Evolutionary conservation across 2,888 invertebrate genomes (phyloP).

Genomic region (Eupsilia transversa): DNA sequence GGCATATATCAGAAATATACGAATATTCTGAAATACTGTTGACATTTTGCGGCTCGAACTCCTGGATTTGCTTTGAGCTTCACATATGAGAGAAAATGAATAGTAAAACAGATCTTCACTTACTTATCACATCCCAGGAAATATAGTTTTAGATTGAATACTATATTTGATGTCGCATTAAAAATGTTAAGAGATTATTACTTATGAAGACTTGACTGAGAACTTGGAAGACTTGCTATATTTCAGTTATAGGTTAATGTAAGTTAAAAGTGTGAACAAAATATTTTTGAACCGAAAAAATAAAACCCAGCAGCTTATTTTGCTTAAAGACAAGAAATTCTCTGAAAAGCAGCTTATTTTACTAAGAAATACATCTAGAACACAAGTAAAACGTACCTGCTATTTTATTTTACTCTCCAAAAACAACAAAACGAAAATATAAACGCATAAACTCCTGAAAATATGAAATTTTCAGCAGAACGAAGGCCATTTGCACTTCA

Average conservation of each 20-base stretch:
- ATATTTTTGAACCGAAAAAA: neutral
- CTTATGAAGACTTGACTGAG: neutral
- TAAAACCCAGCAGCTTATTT: neutral
- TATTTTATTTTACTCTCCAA: constrained; percentile 5
- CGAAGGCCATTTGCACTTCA: constrained; percentile 47
- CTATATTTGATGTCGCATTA: neutral
- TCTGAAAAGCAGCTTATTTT: too few relatives aligned
- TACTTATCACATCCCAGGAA: constrained; percentile 21
- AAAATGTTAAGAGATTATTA: constrained; percentile 1
- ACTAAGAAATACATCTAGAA: neutral
- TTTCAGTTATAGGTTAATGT: neutral
- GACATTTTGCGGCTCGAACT: constrained; percentile 23
- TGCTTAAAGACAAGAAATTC: neutral
- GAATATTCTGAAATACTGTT: constrained; percentile 19
- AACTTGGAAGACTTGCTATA: neutral
- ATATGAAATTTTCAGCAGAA: constrained; percentile 52
- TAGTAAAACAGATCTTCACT: constrained; percentile 4
- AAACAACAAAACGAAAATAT: constrained; percentile 25
- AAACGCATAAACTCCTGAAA: constrained; percentile 30
- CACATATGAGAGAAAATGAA: constrained; percentile 36
- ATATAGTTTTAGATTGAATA: constrained; percentile 28
- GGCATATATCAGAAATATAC: neutral
- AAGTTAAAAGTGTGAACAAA: neutral
- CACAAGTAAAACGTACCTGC: constrained; percentile 5
- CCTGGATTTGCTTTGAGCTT: constrained; percentile 31